Evolutionary conservation across 2,888 invertebrate species (phyloP).

Genomic region (Augochlorella aurata): DNA sequence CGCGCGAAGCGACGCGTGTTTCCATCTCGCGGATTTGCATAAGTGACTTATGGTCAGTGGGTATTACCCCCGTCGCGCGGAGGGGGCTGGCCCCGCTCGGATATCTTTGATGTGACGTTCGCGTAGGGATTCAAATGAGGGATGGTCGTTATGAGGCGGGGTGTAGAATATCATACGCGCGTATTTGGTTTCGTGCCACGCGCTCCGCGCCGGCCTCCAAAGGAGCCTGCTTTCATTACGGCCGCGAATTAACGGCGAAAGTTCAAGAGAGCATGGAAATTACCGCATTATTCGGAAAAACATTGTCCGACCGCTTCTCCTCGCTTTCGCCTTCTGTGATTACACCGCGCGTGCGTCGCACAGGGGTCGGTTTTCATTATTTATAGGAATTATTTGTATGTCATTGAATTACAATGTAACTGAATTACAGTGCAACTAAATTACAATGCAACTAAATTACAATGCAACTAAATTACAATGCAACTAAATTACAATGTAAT

Average conservation of each 20-base stretch:
- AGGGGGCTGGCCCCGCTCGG: slow-evolving; percentile 48
- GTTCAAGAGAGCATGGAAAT: slow-evolving; percentile 18
- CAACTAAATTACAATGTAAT: too few species aligned
- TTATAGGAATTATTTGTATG: too few species aligned
- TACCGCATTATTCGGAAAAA: slow-evolving; percentile 17
- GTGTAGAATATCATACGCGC: slow-evolving; percentile 69
- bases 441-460: too few species aligned
- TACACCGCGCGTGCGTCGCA: background rate
- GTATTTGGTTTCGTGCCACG: slow-evolving; percentile 64
- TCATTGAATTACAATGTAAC: too few species aligned
- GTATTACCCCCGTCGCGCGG: slow-evolving; percentile 62
- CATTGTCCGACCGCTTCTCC: background rate
- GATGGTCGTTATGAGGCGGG: slow-evolving; percentile 62
- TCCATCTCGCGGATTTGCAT: slow-evolving; percentile 73
- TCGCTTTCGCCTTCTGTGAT: background rate
- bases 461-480: too few species aligned
- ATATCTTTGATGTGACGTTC: slow-evolving; percentile 76
- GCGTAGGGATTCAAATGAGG: slow-evolving; percentile 72
- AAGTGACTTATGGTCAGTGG: slow-evolving; percentile 77
- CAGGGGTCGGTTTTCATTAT: too few species aligned
- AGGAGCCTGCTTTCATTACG: slow-evolving; percentile 20
- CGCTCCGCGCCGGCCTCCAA: slow-evolving; percentile 8
- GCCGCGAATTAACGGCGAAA: slow-evolving; percentile 24
- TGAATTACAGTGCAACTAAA: too few species aligned
- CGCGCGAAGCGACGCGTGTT: slow-evolving; percentile 61